Evolutionary conservation across 2,888 invertebrate species (phyloP), one percentile per base, ranked within the genome.

Genomic region (Ormyrus rosae): DNA sequence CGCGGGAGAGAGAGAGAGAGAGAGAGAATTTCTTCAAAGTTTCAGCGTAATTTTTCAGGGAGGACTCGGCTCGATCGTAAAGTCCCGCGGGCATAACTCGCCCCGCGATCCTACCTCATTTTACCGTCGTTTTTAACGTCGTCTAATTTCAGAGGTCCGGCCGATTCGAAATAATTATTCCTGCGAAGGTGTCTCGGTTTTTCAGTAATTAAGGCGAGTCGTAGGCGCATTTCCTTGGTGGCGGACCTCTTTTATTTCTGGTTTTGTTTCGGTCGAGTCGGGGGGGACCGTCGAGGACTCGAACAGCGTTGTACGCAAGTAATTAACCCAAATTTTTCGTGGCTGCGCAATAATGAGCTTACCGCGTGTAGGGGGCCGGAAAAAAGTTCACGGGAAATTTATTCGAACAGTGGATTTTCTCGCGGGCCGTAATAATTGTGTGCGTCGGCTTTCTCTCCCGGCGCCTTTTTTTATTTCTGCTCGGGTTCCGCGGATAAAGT

Each of bases 301-400:
- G 9, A 55, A 56, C 8, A 51, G 34, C 34, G 34, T 34, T 34
- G 8, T 50, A 69, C 61, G 72, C 60, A 45, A 73, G 73, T 55
- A 73, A 73, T 79, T 79, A 79, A 73, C 78, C 78, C 56, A 79
- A 45, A 79, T 73, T 73, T 79, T 69, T 50, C 53, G 13, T 58
- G 58, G 13, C 5, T 9, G 9, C 10, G 13, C 50, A 19, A 68
- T 73, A 79, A 79, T 67, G 78, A 79, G 73, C 73, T 73, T 63
- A 65, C n/a, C 19, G 13, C 4, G 6, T 58, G 19, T 11, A 7
- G 13, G 2, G 34, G 34, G 34, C 4, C 56, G 1, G 13, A 11
- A 55, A 13, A 71, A 71, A 58, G 56, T 48, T 50, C 10, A n/a
- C 50, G 6, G 50, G 34, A n/a, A 76, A 53, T 69, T 76, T 63